Percentiles rank a stretch among this genome's conserved stretches.
phyloP scores from a whole-genome alignment of 2,888 invertebrate genomes.

The Kryphioiulus occultus region DNA sequence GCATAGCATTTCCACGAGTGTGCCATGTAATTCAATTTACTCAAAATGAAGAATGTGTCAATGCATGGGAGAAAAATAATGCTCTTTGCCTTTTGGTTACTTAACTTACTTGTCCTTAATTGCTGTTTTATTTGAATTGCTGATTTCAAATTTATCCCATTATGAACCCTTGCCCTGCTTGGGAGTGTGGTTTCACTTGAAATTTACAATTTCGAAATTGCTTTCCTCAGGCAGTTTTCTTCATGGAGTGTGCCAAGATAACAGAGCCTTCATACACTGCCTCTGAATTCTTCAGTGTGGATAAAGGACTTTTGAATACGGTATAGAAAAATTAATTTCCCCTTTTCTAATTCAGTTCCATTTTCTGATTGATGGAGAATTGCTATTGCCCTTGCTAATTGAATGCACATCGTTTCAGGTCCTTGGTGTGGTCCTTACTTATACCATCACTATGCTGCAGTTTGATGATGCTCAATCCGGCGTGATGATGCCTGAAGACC shows the following conservation, averaged over 20 bases:
- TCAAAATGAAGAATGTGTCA: too few relatives aligned
- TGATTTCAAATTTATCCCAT: background rate
- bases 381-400: background rate
- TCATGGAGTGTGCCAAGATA: slow-evolving; percentile 39
- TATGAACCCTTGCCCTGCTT: background rate
- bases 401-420: background rate
- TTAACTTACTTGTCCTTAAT: background rate
- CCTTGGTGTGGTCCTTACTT: slow-evolving; percentile 21
- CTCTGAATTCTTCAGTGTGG: slow-evolving; percentile 37
- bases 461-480: slow-evolving; percentile 16
- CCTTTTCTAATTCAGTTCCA: background rate
- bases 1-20: too few relatives aligned
- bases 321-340: background rate
- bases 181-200: background rate
- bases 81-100: too few relatives aligned
- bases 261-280: background rate
- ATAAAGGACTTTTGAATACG: slow-evolving; percentile 41
- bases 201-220: background rate
- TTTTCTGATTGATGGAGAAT: background rate
- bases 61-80: too few relatives aligned
- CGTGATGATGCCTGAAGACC: slow-evolving; percentile 6
- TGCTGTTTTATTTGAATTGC: background rate
- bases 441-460: slow-evolving; percentile 40
- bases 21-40: too few relatives aligned
- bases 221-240: slow-evolving; percentile 11